A percentile compares a stretch with the other conserved stretches of the same genome.
Evolutionary conservation across 2,888 invertebrate species (phyloP).

Genomic region (Leptopilina myrica): DNA sequence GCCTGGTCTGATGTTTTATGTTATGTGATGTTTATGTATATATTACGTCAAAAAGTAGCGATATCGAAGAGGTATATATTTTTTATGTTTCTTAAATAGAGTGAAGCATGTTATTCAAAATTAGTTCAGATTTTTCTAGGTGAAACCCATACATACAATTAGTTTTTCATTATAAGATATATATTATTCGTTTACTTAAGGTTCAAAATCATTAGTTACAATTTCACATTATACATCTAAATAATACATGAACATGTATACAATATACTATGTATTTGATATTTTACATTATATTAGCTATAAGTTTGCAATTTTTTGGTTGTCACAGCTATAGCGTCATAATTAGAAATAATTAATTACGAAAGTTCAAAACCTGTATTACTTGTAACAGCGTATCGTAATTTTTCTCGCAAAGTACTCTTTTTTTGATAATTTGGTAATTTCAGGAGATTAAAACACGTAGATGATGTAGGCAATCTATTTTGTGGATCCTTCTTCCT

Average conservation of each 20-base stretch:
- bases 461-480: constrained; percentile 98
- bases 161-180: constrained; percentile 48
- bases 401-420: constrained; percentile 94
- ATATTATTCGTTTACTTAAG: constrained; percentile 41
- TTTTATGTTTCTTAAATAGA: no score
- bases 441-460: constrained; percentile 98
- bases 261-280: not conserved
- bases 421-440: constrained; percentile 99
- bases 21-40: not conserved
- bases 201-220: not conserved
- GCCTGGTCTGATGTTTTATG: no score
- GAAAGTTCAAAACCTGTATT: constrained; percentile 99
- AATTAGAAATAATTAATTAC: constrained; percentile 76
- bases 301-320: constrained; percentile 51
- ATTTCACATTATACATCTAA: constrained; percentile 5
- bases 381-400: constrained; percentile 97
- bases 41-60: no score
- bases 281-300: constrained; percentile 46
- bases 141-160: constrained; percentile 24
- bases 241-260: not conserved
- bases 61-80: no score
- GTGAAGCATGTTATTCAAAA: not conserved
- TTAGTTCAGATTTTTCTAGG: no score
- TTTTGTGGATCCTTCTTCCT: constrained; percentile 95
- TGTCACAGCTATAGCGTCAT: constrained; percentile 46